Evolutionary conservation across 2,888 invertebrate species (phyloP).

Genomic region (Aleiodes testaceus): DNA sequence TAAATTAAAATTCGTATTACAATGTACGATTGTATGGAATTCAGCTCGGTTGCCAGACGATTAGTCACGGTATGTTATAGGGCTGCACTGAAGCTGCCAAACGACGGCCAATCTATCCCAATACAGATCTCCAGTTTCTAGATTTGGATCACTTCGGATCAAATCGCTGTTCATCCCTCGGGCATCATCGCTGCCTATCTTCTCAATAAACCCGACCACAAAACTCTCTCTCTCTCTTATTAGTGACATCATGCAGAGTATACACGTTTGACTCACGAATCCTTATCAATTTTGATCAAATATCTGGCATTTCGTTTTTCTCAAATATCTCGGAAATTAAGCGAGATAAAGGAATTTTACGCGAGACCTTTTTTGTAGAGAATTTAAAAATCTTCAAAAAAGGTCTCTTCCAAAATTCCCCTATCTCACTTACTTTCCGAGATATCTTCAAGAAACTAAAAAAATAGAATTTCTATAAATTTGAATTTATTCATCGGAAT

Average conservation of each 20-base stretch:
- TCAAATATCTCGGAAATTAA: too few species aligned
- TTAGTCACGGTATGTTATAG: slow-evolving; percentile 27
- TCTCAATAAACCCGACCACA: neutral
- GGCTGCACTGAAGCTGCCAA: slow-evolving; percentile 4
- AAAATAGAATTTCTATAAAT: too few species aligned
- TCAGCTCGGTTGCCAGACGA: slow-evolving; percentile 19
- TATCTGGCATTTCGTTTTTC: too few species aligned
- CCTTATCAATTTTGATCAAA: slow-evolving; percentile 5
- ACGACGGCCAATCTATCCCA: neutral
- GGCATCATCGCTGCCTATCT: slow-evolving; percentile 4
- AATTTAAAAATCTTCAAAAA: too few species aligned
- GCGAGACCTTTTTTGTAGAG: too few species aligned
- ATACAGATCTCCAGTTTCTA: neutral
- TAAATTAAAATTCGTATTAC: too few species aligned
- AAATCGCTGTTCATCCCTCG: neutral
- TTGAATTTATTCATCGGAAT: too few species aligned
- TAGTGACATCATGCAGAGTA: slow-evolving; percentile 18
- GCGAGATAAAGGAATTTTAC: too few species aligned
- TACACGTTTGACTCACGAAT: slow-evolving; percentile 10
- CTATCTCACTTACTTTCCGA: too few species aligned
- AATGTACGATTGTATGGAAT: neutral
- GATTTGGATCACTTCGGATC: neutral
- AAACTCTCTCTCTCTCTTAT: neutral
- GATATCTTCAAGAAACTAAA: too few species aligned
- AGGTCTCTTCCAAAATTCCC: too few species aligned